phyloP scores from a whole-genome alignment of 37 sponge, comb jelly and placozoan species.

The Geodia barretti region DNA sequence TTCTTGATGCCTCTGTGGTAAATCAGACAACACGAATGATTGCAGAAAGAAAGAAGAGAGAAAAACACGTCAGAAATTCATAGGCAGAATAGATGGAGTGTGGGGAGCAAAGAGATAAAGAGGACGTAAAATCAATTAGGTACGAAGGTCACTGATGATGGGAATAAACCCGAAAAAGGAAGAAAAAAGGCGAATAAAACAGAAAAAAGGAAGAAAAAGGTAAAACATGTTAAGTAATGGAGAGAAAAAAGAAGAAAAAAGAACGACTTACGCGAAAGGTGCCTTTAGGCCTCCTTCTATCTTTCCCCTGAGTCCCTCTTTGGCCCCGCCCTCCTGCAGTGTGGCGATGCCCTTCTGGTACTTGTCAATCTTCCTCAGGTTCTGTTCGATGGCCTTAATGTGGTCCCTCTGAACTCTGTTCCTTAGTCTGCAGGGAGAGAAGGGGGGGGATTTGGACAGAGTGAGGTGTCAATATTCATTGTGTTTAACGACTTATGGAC shows the following conservation, averaged over 20 bases:
- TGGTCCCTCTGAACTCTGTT: constrained; percentile 10
- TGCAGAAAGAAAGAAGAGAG: no score
- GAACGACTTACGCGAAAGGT: constrained; percentile 19
- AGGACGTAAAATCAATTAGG: not conserved
- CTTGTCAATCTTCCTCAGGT: constrained; percentile 55
- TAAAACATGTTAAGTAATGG: no score
- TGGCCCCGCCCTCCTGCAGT: constrained; percentile 19
- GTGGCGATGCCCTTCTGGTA: constrained; percentile 28
- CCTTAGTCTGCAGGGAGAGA: constrained; percentile 7
- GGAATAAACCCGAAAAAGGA: not conserved
- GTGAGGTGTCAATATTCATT: no score
- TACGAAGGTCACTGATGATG: not conserved
- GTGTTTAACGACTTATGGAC: not conserved
- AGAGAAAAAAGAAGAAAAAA: no score
- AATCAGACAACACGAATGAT: no score
- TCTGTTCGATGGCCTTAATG: constrained; percentile 18
- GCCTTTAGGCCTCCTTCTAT: constrained; percentile 13
- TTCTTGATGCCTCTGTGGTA: not conserved
- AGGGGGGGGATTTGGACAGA: not conserved
- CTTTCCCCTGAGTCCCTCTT: constrained; percentile 24
- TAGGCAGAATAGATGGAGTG: not conserved
- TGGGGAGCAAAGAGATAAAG: not conserved
- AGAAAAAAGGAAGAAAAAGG: not conserved
- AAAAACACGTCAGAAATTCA: no score
- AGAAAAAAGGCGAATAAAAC: not conserved